Conservation (phyloP, 2,113 vertebrate species). For the Apteryx owenii region DNA sequence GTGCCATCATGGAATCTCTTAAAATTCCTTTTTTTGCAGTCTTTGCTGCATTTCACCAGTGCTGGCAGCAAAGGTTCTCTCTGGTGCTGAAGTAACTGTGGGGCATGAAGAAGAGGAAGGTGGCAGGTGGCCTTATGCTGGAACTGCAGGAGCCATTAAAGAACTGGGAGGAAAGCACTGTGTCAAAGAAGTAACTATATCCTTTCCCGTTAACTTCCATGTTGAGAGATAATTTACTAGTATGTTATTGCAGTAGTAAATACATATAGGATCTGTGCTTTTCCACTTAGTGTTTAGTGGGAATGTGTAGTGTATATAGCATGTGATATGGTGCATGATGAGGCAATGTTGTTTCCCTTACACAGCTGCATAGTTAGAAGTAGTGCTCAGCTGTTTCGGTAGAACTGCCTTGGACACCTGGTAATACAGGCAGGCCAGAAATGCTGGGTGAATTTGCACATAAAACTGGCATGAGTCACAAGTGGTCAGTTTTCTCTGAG, state of each 20-base stretch:
- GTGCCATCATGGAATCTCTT: neutral
- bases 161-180: conserved; percentile 86
- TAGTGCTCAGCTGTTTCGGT: fast-evolving
- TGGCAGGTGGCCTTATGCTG: conserved; percentile 87
- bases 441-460: neutral
- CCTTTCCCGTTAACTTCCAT: conserved; percentile 66
- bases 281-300: neutral
- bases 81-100: conserved; percentile 86
- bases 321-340: no score
- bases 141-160: conserved; percentile 83
- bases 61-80: conserved; percentile 85
- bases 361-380: neutral
- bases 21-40: conserved; percentile 42
- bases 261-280: neutral
- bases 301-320: neutral
- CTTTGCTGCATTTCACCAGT: conserved; percentile 88
- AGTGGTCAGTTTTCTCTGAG: neutral
- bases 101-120: conserved; percentile 87
- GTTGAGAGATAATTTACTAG: neutral
- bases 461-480: neutral
- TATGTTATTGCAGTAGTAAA: neutral
- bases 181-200: conserved; percentile 87
- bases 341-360: neutral
- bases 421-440: neutral
- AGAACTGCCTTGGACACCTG: neutral